phyloP scores from a whole-genome alignment of 2,888 invertebrate genomes.

The Amiota mariae region DNA sequence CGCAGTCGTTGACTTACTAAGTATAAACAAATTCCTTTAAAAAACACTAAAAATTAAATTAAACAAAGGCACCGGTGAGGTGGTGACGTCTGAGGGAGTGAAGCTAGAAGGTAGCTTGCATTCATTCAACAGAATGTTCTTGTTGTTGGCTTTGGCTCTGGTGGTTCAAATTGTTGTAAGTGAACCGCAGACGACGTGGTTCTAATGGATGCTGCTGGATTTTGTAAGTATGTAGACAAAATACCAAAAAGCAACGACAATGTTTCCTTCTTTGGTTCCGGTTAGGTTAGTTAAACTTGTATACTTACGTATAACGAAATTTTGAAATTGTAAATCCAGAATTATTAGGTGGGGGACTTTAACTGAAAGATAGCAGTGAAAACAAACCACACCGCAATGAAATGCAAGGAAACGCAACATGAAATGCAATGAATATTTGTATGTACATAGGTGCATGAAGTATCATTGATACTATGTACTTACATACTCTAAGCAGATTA shows the following conservation, averaged over 20 bases:
- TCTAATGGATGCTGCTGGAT: conserved; percentile 7
- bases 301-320: no score
- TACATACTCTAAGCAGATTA: not conserved
- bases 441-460: not conserved
- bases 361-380: no score
- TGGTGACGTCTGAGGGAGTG: no score
- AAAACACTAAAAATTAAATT: not conserved
- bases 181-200: conserved; percentile 8
- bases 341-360: no score
- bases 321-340: no score
- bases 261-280: conserved; percentile 2
- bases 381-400: no score
- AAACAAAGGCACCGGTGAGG: not conserved
- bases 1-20: conserved; percentile 3
- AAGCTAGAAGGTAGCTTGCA: no score
- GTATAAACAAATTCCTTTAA: conserved; percentile 7
- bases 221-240: not conserved
- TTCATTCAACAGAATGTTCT: not conserved
- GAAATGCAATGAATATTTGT: not conserved
- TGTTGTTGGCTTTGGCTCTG: not conserved
- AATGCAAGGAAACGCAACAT: not conserved
- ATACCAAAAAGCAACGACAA: not conserved
- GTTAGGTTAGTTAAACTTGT: not conserved
- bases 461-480: not conserved
- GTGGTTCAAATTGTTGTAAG: conserved; percentile 5